These are phyloP conservation scores for Chrysomallon squamiferum DNA, from an alignment of 1,140 invertebrate species.

Conservation along the genomic window DNA sequence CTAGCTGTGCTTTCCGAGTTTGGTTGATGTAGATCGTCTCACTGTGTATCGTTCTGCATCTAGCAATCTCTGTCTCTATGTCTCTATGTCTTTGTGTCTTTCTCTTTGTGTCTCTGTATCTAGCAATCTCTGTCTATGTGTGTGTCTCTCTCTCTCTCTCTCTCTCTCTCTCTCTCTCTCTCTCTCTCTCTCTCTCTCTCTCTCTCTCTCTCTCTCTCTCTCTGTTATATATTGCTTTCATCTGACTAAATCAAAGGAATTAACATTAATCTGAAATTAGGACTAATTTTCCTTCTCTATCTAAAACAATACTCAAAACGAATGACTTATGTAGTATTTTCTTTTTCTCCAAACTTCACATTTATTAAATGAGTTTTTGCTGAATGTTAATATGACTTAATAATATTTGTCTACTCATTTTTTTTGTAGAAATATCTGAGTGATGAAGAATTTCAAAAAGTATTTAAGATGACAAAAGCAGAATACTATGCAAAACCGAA, in stretches of 20 bases:
- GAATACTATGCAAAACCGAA: slow-evolving; percentile 79
- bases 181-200: slow-evolving; percentile 1
- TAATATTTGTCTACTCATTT: too few species aligned
- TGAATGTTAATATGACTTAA: too few species aligned
- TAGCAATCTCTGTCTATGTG: background rate
- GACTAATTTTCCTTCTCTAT: too few species aligned
- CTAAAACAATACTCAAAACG: background rate
- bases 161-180: slow-evolving; percentile 11
- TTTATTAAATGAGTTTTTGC: background rate
- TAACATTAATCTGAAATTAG: too few species aligned
- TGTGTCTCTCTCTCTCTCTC: slow-evolving; percentile 3
- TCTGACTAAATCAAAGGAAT: too few species aligned
- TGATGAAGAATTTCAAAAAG: slow-evolving; percentile 81
- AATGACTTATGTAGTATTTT: background rate
- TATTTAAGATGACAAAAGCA: slow-evolving; percentile 81
- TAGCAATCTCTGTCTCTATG: background rate
- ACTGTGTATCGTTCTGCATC: too few species aligned
- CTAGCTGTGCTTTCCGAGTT: too few species aligned
- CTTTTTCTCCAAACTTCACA: background rate
- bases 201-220: background rate
- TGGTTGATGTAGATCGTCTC: too few species aligned
- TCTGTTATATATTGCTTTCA: background rate
- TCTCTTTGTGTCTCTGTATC: background rate
- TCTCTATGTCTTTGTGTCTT: background rate
- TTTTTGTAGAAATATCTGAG: slow-evolving; percentile 76